Base-by-base conservation (phyloP, 2,113 vertebrate genomes). In the Monarcha castaneiventris region DNA sequence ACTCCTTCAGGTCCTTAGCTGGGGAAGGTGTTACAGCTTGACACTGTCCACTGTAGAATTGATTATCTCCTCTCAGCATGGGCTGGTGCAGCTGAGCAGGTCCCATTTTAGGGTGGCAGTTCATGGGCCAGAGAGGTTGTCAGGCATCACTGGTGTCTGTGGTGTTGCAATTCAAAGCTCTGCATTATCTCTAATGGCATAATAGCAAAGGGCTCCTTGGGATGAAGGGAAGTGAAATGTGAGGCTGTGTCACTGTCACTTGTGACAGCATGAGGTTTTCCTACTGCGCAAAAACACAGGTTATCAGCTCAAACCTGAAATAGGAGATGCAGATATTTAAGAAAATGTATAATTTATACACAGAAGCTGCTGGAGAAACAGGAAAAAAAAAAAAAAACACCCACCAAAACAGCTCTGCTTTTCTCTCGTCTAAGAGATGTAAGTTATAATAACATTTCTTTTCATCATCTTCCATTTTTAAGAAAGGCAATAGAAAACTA, bases 341-440 rank as follows among this genome's bases (percentile, higher is more conserved):
- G 95, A 96, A 97, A 97, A 97, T 96, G 61, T 91, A 83, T 96
- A 96, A 97, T 98, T 96, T 98, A 96, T 96, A 95, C 75, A 81
- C 85, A 97, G 89, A 95, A 95, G 51, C 88, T 96, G 85, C 35
- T 81, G 71, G 49, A 75, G 29, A 83, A 86, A 54, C 35, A 61
- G 35, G 43, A 25, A 63, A 93, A 75, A 75, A 92, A 16, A 44
- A 44, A 44, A 44, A n/a, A n/a, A n/a, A n/a, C n/a, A n/a, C n/a
- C 16, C 39, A 63, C 20, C 20, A 51, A 46, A 44, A 87, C 32
- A 86, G 59, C 51, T 92, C 35, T 93, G 69, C 51, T 94, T 97
- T 95, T 74, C 39, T 84, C 69, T 78, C 86, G 75, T 80, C 79
- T 89, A 81, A 68, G 84, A 88, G 51, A 63, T 23, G 69, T 58